Evolutionary conservation across 2,113 vertebrate genomes (phyloP).

Genomic region (Anhinga rufa): DNA sequence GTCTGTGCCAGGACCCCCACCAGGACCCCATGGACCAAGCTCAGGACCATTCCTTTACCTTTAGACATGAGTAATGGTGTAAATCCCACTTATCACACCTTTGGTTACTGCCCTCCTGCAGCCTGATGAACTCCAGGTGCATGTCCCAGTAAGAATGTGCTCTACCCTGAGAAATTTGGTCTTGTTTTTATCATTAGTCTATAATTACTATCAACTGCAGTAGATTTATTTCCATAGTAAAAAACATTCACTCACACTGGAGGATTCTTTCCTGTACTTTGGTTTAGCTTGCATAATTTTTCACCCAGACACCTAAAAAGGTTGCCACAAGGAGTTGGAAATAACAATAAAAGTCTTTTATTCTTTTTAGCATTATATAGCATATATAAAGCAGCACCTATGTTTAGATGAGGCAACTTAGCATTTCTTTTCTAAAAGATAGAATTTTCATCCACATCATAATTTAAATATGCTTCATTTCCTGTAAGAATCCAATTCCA

Average conservation of each 20-base stretch:
- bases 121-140: not conserved
- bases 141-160: rapidly evolving
- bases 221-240: not conserved
- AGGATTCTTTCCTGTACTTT: not conserved
- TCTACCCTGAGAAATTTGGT: not conserved
- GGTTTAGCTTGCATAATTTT: not conserved
- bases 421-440: not conserved
- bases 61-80: rapidly evolving
- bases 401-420: not conserved
- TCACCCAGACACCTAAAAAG: not conserved
- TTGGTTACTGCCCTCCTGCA: not conserved
- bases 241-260: not conserved
- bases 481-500: not conserved
- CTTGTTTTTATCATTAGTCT: not conserved
- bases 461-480: not conserved
- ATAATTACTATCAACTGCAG: not conserved
- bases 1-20: not conserved
- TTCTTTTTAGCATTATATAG: not conserved
- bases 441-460: not conserved
- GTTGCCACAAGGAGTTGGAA: not conserved
- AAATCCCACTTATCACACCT: not conserved
- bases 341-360: not conserved
- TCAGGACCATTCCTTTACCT: not conserved
- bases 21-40: not conserved
- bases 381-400: not conserved